Base-by-base conservation (phyloP, 2,888 invertebrate genomes). In the Ceraclea dissimilis region DNA sequence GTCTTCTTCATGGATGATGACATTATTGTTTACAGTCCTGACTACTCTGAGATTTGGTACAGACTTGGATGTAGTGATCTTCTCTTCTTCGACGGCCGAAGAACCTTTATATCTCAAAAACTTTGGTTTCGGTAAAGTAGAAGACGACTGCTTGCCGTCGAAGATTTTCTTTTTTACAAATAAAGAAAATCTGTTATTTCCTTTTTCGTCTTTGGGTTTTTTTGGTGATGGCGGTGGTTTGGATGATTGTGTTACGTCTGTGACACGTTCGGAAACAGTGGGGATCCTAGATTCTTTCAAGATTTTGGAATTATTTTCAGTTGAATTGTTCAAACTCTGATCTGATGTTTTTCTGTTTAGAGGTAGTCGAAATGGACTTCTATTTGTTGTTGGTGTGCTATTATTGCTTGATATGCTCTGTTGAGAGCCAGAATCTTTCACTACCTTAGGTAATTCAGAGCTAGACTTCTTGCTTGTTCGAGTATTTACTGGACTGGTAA, bases 21-120 rank as follows among this genome's bases (percentile, higher is more conserved):
- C 57, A 34, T 61, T 61, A 20, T 61, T 59, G 44, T 61, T 61
- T 6, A 55, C 49, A 22, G 34, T 61, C 34, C 57, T 59, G 16
- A 26, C 20, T 5, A 57, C n/a, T 13, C 17, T 48, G 16, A 59
- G 21, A 46, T 61, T 57, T 1, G 61, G 54, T 4, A 49, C 52
- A 13, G 61, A 59, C 31, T 59, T 59, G 20, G 51, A 51, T 26
- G 4, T 26, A 26, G 4, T 26, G 10, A 10, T 26, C 10, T 26
- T 10, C 5, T 26, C 10, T 26, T 39, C 34, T 2, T 18, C 22
- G 8, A 8, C 26, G n/a, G 50, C 46, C 1, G 51, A n/a, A 2
- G 34, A 13, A 34, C 54, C 43, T 43, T 34, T 54, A 39, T 54
- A 51, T 10, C 49, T 48, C 8, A 54, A 39, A 20, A 57, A 54